Percentiles rank a stretch among this genome's conserved stretches.
phyloP scores from a whole-genome alignment of 2,888 invertebrate genomes.

The Microctonus hyperodae region DNA sequence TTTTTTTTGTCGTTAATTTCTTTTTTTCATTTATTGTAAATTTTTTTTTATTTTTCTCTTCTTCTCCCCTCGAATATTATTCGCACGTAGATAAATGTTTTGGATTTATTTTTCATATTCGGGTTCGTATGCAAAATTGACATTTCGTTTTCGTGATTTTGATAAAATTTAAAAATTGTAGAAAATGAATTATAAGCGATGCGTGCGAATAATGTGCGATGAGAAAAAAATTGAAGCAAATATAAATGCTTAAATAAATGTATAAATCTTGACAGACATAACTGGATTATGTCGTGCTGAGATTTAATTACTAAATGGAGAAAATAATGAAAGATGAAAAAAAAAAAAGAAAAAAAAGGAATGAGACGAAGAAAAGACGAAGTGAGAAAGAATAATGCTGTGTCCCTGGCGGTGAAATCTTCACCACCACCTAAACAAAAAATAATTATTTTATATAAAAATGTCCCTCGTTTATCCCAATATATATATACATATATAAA shows the following conservation, averaged over 20 bases:
- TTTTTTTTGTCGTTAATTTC: not conserved
- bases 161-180: not conserved
- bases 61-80: constrained; percentile 10
- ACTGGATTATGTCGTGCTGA: constrained; percentile 31
- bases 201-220: not conserved
- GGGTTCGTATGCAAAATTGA: not conserved
- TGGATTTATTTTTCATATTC: constrained; percentile 10
- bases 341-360: constrained; percentile 15
- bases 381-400: constrained; percentile 40
- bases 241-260: constrained; percentile 9
- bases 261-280: constrained; percentile 16
- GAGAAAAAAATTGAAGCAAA: not conserved
- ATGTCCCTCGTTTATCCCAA: constrained; percentile 5
- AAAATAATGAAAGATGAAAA: not conserved
- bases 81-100: not conserved
- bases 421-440: constrained; percentile 23
- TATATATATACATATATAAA: not conserved
- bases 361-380: constrained; percentile 29
- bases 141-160: not conserved
- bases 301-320: constrained; percentile 17
- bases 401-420: constrained; percentile 34
- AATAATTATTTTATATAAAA: constrained; percentile 7
- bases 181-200: not conserved
- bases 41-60: constrained; percentile 22
- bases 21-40: constrained; percentile 4